A percentile compares a stretch with the other conserved stretches of the same genome.
Evolutionary conservation across 2,888 invertebrate genomes (phyloP).

Genomic region (Lithosia quadra): DNA sequence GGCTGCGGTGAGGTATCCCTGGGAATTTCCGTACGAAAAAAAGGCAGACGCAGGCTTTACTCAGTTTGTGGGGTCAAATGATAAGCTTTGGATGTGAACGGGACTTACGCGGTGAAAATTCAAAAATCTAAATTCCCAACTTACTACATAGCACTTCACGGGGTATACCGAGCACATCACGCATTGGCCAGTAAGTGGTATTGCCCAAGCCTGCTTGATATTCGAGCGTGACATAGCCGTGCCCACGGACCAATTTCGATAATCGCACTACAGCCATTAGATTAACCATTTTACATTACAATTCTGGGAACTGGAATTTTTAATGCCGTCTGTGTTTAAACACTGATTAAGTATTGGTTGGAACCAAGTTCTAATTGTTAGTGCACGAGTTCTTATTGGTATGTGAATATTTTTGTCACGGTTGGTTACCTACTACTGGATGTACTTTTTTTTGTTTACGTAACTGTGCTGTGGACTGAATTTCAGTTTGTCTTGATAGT

Average conservation of each 20-base stretch:
- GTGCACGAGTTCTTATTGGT: constrained; percentile 18
- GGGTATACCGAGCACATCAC: constrained; percentile 62
- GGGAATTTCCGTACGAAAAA: too few relatives aligned
- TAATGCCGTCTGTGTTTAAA: constrained; percentile 46
- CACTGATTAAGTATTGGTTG: constrained; percentile 41
- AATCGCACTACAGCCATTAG: constrained; percentile 79
- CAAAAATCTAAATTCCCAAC: background rate
- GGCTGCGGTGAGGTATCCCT: too few relatives aligned
- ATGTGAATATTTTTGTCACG: constrained; percentile 14
- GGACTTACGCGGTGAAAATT: background rate
- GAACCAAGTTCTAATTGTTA: constrained; percentile 16
- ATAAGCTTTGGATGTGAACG: too few relatives aligned
- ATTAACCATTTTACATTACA: constrained; percentile 83
- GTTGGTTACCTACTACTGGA: background rate
- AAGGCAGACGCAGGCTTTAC: too few relatives aligned
- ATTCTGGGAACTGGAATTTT: constrained; percentile 78
- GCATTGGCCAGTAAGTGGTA: constrained; percentile 76
- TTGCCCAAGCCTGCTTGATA: constrained; percentile 80
- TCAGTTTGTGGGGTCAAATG: too few relatives aligned
- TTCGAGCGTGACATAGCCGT: constrained; percentile 80
- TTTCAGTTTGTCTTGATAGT: background rate
- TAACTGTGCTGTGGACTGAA: too few relatives aligned
- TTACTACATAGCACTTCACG: constrained; percentile 3
- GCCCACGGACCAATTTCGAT: constrained; percentile 80
- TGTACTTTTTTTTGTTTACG: background rate